Conservation (phyloP, 2,113 vertebrate genomes). For the Patagioenas fasciata region DNA sequence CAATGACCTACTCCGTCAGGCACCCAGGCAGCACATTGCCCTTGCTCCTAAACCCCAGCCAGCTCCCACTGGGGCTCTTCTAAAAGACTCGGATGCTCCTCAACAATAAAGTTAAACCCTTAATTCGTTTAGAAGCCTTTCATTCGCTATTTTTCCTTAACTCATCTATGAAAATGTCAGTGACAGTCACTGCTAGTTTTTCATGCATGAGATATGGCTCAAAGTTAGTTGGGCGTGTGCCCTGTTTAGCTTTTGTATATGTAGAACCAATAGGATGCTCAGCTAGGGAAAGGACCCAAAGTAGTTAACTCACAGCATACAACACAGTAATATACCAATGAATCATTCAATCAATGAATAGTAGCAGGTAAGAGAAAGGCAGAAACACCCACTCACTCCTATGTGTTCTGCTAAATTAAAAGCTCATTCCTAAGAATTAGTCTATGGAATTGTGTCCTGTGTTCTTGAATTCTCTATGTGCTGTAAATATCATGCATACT, state of each 20-base stretch:
- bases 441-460: not conserved
- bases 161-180: not conserved
- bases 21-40: not conserved
- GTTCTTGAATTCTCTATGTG: conserved; percentile 7
- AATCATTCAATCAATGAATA: not conserved
- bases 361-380: not conserved
- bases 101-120: not conserved
- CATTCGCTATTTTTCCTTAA: not conserved
- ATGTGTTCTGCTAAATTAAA: not conserved
- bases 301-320: not conserved
- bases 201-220: not conserved
- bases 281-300: not conserved
- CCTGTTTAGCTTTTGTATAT: not conserved
- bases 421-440: not conserved
- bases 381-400: not conserved
- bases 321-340: not conserved
- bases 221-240: not conserved
- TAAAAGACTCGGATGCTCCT: not conserved
- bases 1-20: not conserved
- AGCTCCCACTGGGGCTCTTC: not conserved
- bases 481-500: not conserved
- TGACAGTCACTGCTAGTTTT: not conserved
- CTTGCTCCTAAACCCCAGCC: not conserved
- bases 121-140: not conserved
- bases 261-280: not conserved